Percentiles rank a stretch among this genome's conserved stretches.
phyloP scores from a whole-genome alignment of 2,113 vertebrate species.

The Nycticryphes semicollaris region DNA sequence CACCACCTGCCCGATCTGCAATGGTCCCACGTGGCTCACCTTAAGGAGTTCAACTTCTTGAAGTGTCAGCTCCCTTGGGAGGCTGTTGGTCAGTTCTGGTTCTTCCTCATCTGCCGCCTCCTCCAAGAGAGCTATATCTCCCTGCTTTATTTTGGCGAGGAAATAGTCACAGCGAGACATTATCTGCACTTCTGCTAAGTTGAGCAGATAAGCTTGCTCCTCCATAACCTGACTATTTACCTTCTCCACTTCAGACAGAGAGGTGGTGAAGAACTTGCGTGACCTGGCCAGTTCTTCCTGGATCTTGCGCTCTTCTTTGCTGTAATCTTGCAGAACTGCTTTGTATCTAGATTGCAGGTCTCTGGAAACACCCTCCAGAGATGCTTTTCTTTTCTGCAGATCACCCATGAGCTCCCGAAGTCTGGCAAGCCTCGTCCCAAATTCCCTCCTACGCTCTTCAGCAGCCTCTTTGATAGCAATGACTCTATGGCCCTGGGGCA shows the following conservation, averaged over 20 bases:
- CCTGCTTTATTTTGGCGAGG: slow-evolving; percentile 91
- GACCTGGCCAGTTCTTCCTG: slow-evolving; percentile 90
- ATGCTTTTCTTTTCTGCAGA: slow-evolving; percentile 87
- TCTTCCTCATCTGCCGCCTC: slow-evolving; percentile 86
- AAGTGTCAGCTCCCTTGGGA: slow-evolving; percentile 85
- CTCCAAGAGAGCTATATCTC: slow-evolving; percentile 88
- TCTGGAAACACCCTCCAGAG: slow-evolving; percentile 85
- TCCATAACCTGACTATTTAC: slow-evolving; percentile 89
- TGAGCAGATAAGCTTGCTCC: slow-evolving; percentile 92
- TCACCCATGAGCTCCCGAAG: slow-evolving; percentile 86
- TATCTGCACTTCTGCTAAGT: slow-evolving; percentile 93
- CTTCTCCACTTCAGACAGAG: slow-evolving; percentile 90
- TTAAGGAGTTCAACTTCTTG: slow-evolving; percentile 90
- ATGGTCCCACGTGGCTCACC: slow-evolving; percentile 80
- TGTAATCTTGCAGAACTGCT: slow-evolving; percentile 89
- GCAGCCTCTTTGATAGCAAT: slow-evolving; percentile 86
- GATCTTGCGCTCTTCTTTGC: slow-evolving; percentile 85
- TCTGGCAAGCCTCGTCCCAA: slow-evolving; percentile 79
- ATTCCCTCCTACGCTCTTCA: slow-evolving; percentile 86
- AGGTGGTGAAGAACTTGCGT: slow-evolving; percentile 85
- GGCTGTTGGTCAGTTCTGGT: slow-evolving; percentile 81
- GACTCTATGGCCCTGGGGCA: slow-evolving; percentile 82
- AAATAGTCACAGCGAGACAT: slow-evolving; percentile 95
- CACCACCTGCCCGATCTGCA: slow-evolving; percentile 87
- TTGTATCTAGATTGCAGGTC: slow-evolving; percentile 85